phyloP scores from a whole-genome alignment of 53 echinoderm and acorn worm genomes.

The Mesocentrotus franciscanus region DNA sequence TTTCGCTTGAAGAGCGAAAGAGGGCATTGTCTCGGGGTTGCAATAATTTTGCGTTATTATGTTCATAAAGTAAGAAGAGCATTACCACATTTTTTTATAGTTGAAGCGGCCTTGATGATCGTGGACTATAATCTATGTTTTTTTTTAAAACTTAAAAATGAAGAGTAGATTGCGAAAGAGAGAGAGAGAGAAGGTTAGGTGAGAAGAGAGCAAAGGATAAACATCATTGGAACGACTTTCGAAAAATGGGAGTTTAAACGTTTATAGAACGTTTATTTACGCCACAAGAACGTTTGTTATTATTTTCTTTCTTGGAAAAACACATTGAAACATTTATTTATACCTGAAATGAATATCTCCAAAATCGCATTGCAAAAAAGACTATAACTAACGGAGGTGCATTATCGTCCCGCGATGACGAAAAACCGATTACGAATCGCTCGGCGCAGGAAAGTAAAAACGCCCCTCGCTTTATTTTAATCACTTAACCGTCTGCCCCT shows the following conservation, averaged over 20 bases:
- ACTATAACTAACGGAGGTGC: not conserved
- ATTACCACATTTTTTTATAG: not conserved
- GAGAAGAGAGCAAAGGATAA: not conserved
- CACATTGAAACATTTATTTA: too few relatives aligned
- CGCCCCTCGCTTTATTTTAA: not conserved
- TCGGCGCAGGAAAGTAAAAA: not conserved
- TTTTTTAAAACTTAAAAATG: too few relatives aligned
- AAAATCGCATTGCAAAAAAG: too few relatives aligned
- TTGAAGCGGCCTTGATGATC: not conserved
- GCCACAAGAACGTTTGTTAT: too few relatives aligned
- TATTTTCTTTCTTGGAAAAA: too few relatives aligned
- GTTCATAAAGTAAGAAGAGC: not conserved
- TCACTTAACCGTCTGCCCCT: not conserved
- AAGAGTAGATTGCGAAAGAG: not conserved
- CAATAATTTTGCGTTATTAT: not conserved
- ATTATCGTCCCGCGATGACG: not conserved
- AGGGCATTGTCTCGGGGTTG: not conserved
- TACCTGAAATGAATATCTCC: too few relatives aligned
- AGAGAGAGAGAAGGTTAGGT: not conserved
- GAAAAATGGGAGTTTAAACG: too few relatives aligned
- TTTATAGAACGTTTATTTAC: too few relatives aligned
- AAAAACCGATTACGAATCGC: slow-evolving; percentile 11
- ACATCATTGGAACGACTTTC: too few relatives aligned
- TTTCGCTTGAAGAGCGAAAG: not conserved
- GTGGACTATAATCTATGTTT: too few relatives aligned